Evolutionary conservation across 2,797 vertebrate genomes (phyloP).

Genomic region (Malurus splendens): DNA sequence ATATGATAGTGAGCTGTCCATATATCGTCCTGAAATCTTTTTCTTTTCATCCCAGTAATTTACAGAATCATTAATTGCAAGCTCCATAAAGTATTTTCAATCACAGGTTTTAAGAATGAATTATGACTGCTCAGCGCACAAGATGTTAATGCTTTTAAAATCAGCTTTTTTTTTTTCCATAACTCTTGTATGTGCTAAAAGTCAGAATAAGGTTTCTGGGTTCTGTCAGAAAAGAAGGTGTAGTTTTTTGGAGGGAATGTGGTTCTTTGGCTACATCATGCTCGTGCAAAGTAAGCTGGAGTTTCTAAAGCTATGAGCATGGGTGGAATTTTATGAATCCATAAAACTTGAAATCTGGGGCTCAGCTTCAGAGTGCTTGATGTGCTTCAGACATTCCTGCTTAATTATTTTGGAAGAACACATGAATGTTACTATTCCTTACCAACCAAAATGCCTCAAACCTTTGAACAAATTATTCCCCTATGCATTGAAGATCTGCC

Average conservation of each 20-base stretch:
- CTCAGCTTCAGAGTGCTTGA: not conserved
- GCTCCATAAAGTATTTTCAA: not conserved
- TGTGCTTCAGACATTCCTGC: not conserved
- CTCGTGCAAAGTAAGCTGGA: not conserved
- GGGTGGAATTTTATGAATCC: not conserved
- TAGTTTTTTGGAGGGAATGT: not conserved
- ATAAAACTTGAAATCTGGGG: not conserved
- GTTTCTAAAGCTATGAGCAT: not conserved
- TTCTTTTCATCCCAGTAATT: not conserved
- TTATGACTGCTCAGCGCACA: not conserved
- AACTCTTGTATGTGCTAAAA: not conserved
- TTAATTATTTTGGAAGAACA: slow-evolving; percentile 11
- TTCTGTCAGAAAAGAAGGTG: not conserved
- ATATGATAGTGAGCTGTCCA: not conserved
- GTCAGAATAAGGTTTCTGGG: not conserved
- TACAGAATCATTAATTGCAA: not conserved
- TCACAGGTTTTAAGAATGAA: not conserved
- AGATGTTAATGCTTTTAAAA: not conserved
- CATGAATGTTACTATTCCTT: not conserved
- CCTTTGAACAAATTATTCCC: not conserved
- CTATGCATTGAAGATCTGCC: not conserved
- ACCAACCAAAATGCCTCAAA: not conserved
- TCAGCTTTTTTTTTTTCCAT: not conserved
- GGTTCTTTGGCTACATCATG: not conserved
- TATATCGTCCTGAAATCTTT: not conserved